Base-by-base conservation (phyloP, 2,113 vertebrate genomes). In the Callionymus lyra region DNA sequence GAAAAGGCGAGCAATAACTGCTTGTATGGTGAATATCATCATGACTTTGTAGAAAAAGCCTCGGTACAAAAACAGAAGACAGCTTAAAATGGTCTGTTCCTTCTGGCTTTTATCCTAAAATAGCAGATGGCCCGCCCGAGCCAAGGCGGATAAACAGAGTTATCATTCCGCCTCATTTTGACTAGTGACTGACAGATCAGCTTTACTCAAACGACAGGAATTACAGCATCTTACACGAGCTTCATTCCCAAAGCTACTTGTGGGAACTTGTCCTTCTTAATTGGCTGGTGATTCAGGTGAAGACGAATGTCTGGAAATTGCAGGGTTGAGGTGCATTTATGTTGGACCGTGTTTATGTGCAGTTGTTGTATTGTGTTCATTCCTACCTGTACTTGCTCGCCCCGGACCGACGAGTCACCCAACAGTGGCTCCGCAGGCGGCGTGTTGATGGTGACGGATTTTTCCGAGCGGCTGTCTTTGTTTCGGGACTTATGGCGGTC, bases 381-480 rank as follows among this genome's bases (percentile, higher is more conserved):
- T 5, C 70, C 38, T 74, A 98, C 93, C 92, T 97, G 93, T 36
- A 84, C 76, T 21, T 83, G 83, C 61, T 94, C 91, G 0, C 84
- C 77, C 31, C 78, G 84, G 3, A 83, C 70, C 6, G 87, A 56
- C 0, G 89, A 88, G 1, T 92, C 91, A 1, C 85, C 89, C 38
- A 90, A 79, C 47, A 91, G 83, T 0, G 91, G 88, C 54, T 92
- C 89, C 1, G 86, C 90, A 0, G 90, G 86, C 12, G 90, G 88
- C 0, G 90, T 82, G 66, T 94, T 91, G 51, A 95, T 96, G 1
- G 92, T 98, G 41, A 97, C 90, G 0, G 94, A 94, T 68, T 97
- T 97, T 76, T 97, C 94, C 0, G 90, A 92, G 13, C 90, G 89
- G 56, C 87, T 84, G 53, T 94, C 94, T 77, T 93, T 95, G 80